phyloP scores from a whole-genome alignment of 2,113 vertebrate species.

The Euleptes europaea region DNA sequence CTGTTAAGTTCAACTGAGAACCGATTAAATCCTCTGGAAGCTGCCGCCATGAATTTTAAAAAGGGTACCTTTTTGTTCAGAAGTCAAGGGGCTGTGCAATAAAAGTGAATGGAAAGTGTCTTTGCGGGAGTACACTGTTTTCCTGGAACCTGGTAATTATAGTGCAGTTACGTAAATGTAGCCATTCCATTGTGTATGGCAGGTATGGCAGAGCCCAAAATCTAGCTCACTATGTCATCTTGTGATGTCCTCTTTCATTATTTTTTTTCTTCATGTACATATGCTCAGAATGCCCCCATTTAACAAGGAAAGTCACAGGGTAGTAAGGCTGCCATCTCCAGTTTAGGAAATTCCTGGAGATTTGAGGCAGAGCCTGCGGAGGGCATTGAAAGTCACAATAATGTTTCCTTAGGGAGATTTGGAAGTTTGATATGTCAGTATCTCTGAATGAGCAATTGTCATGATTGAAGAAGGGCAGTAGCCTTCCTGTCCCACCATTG shows the following conservation, averaged over 20 bases:
- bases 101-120: slow-evolving; percentile 8
- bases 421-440: too few relatives aligned
- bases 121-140: background rate
- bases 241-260: background rate
- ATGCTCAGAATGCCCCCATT: background rate
- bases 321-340: too few relatives aligned
- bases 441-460: too few relatives aligned
- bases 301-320: too few relatives aligned
- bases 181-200: background rate
- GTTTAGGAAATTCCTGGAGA: too few relatives aligned
- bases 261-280: too few relatives aligned
- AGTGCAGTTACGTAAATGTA: background rate
- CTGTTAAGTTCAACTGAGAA: slow-evolving; percentile 11
- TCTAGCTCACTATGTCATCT: slow-evolving; percentile 3
- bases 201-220: background rate
- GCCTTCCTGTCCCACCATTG: too few relatives aligned
- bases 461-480: too few relatives aligned
- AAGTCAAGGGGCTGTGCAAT: background rate
- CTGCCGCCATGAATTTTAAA: background rate
- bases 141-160: background rate
- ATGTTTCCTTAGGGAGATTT: too few relatives aligned
- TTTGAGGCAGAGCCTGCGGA: too few relatives aligned
- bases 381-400: too few relatives aligned
- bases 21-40: slow-evolving; percentile 18
- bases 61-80: slow-evolving; percentile 17